Conservation (phyloP, 2,888 invertebrate species). For the Elmis aenea region DNA sequence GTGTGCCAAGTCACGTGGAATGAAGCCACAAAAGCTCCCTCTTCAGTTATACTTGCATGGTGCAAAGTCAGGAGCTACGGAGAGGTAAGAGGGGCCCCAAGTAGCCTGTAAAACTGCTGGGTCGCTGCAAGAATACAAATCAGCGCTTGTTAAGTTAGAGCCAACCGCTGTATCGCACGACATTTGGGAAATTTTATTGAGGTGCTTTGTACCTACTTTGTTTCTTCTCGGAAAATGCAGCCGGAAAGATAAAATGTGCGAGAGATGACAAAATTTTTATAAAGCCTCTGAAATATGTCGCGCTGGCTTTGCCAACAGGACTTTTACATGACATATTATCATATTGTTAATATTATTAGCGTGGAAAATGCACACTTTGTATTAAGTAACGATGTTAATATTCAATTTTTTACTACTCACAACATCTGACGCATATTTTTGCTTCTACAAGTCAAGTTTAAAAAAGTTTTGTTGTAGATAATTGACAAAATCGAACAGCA, state of each 20-base stretch:
- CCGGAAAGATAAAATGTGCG: constrained; percentile 9
- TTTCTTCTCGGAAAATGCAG: constrained; percentile 28
- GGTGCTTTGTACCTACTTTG: constrained; percentile 38
- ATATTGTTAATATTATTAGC: too few species aligned
- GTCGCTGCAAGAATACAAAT: constrained; percentile 38
- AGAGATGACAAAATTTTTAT: too few species aligned
- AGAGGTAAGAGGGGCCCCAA: constrained; percentile 27
- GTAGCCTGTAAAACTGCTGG: constrained; percentile 41
- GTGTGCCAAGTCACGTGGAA: constrained; percentile 21
- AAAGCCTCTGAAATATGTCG: too few species aligned
- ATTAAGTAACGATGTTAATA: too few species aligned
- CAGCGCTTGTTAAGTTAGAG: constrained; percentile 34
- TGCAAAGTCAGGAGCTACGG: constrained; percentile 21
- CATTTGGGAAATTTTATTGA: constrained; percentile 37
- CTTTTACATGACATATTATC: too few species aligned
- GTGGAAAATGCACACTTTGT: too few species aligned
- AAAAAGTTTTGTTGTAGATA: too few species aligned
- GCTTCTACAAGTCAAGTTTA: too few species aligned
- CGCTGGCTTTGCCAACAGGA: too few species aligned
- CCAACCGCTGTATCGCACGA: constrained; percentile 33
- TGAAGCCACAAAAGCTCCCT: constrained; percentile 13
- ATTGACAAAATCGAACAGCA: too few species aligned
- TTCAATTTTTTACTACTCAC: too few species aligned
- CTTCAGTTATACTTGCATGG: constrained; percentile 16
- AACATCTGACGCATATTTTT: too few species aligned